Conservation (phyloP, 1,140 invertebrate species). For the Hyposmocoma kahamanoa region DNA sequence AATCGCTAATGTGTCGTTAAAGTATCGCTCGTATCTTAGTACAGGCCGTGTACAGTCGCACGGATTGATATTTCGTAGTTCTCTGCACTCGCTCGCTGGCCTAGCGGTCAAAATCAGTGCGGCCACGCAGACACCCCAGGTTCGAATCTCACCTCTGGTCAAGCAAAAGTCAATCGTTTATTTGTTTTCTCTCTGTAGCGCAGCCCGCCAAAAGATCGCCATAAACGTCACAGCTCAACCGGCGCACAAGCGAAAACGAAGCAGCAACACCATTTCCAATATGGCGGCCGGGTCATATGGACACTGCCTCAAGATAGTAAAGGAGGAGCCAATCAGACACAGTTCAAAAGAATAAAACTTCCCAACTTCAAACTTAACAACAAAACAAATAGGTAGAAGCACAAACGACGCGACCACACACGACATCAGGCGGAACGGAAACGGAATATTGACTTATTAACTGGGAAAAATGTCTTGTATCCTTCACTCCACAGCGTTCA, state of each 20-base stretch:
- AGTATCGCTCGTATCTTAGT: background rate
- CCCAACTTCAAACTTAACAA: too few species aligned
- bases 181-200: background rate
- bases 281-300: slow-evolving; percentile 2
- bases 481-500: too few species aligned
- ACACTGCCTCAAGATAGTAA: background rate
- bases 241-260: background rate
- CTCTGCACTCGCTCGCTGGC: background rate
- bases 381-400: too few species aligned
- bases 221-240: background rate
- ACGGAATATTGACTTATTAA: too few species aligned
- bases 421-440: too few species aligned
- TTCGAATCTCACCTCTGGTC: background rate
- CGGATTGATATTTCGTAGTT: background rate
- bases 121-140: background rate
- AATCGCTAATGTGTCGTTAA: background rate
- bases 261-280: background rate
- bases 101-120: background rate
- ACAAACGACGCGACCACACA: too few species aligned
- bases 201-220: background rate
- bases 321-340: too few species aligned
- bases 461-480: too few species aligned
- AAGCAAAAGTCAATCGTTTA: background rate
- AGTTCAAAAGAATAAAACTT: too few species aligned
- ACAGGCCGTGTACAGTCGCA: background rate